These are phyloP conservation scores for Paracentrotus lividus DNA, from an alignment of 53 echinoderm and acorn worm species.

Conservation along the genomic window DNA sequence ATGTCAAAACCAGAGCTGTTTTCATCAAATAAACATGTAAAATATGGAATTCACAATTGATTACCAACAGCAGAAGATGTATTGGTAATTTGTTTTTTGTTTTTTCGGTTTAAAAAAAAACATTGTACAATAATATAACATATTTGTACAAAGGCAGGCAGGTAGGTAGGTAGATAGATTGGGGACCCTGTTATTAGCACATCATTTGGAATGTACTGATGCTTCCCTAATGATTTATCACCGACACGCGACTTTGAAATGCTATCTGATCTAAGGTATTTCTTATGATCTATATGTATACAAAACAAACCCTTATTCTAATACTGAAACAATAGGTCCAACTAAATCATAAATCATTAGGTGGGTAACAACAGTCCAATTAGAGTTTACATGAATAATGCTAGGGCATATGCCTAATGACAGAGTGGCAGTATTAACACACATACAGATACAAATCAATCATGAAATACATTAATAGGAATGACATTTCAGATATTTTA, in stretches of 20 bases:
- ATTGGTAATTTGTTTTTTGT: no score
- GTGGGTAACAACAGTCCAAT: not conserved
- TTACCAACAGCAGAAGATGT: not conserved
- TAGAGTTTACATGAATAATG: not conserved
- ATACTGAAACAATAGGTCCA: not conserved
- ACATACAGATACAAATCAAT: not conserved
- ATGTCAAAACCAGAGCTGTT: not conserved
- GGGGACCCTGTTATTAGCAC: not conserved
- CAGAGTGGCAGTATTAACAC: not conserved
- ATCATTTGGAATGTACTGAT: constrained; percentile 25
- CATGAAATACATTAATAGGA: not conserved
- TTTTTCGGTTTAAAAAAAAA: not conserved
- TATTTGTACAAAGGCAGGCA: not conserved
- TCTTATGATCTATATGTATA: not conserved
- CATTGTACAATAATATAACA: not conserved
- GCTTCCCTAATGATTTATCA: not conserved
- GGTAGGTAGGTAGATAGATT: not conserved
- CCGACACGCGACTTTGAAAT: not conserved
- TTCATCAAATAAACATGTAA: not conserved
- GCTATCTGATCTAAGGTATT: not conserved
- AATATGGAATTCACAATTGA: not conserved
- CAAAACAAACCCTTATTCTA: not conserved
- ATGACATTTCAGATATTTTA: constrained; percentile 1
- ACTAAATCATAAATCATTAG: not conserved
- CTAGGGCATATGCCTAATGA: not conserved